Conservation (phyloP, 2,888 invertebrate species). For the Pyrochroa serraticornis region DNA sequence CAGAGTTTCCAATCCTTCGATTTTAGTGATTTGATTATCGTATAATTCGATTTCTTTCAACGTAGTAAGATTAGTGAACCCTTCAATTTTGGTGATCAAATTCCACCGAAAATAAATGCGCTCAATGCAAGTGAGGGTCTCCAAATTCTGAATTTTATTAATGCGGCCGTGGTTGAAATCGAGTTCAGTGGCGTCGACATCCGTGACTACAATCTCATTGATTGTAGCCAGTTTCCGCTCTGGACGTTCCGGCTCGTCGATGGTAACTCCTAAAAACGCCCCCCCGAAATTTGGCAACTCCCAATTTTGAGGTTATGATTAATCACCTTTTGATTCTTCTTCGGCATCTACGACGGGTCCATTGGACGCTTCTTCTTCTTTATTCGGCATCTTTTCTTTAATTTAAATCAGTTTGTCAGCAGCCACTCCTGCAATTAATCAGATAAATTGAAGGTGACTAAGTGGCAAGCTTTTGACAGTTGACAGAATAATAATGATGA, state of each 20-base stretch:
- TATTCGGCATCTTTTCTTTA: no score
- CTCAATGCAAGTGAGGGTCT: slow-evolving; percentile 76
- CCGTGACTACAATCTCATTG: slow-evolving; percentile 69
- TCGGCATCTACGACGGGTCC: no score
- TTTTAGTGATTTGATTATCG: slow-evolving; percentile 93
- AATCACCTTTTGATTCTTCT: no score
- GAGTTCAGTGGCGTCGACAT: slow-evolving; percentile 72
- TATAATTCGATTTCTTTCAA: slow-evolving; percentile 91
- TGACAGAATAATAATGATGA: no score
- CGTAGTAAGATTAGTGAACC: slow-evolving; percentile 75
- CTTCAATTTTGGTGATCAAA: slow-evolving; percentile 92
- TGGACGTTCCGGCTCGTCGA: slow-evolving; percentile 27
- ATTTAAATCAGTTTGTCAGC: no score
- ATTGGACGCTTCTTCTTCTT: no score
- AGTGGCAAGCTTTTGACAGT: no score
- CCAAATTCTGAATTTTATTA: slow-evolving; percentile 83
- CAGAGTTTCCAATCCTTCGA: slow-evolving; percentile 87
- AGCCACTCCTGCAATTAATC: no score
- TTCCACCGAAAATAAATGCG: slow-evolving; percentile 92
- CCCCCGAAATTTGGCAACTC: no score
- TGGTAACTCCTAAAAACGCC: neutral
- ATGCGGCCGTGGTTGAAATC: slow-evolving; percentile 91
- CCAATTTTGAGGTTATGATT: no score
- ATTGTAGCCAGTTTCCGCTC: slow-evolving; percentile 51
- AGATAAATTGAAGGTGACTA: no score